These are phyloP conservation scores for Athene noctua DNA, from an alignment of 2,113 vertebrate species.

Conservation along the genomic window DNA sequence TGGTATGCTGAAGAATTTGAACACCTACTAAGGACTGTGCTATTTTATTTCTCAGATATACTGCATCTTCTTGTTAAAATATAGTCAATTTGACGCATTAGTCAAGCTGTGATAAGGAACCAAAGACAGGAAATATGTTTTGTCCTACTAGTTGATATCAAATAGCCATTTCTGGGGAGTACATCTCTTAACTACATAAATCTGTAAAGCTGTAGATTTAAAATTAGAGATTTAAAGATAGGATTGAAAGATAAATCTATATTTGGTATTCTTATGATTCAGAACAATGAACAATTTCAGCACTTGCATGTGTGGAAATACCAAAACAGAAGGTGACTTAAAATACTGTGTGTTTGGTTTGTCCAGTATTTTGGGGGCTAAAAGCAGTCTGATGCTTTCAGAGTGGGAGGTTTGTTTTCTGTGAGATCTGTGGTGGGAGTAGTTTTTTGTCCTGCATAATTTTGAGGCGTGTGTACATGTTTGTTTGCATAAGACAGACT, in stretches of 20 bases:
- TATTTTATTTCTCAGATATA: neutral
- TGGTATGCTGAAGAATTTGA: neutral
- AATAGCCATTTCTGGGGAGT: neutral
- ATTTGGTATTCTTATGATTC: neutral
- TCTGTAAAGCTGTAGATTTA: neutral
- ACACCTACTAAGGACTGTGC: neutral
- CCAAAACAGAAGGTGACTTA: neutral
- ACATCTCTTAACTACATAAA: neutral
- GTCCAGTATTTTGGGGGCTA: neutral
- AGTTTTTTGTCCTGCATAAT: neutral
- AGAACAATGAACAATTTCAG: neutral
- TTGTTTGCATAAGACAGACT: constrained; percentile 26
- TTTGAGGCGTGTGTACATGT: neutral
- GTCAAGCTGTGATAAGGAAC: neutral
- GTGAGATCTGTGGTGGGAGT: neutral
- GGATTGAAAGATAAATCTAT: neutral
- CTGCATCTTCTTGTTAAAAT: neutral
- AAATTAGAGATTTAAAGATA: neutral
- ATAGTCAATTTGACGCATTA: constrained; percentile 12
- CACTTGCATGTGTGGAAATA: neutral
- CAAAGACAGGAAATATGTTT: neutral
- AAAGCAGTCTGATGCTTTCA: neutral
- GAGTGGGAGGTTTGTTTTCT: neutral
- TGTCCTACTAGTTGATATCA: constrained; percentile 14
- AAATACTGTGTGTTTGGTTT: neutral